Conservation (phyloP, 2,113 vertebrate genomes). For the Urocolius indicus region DNA sequence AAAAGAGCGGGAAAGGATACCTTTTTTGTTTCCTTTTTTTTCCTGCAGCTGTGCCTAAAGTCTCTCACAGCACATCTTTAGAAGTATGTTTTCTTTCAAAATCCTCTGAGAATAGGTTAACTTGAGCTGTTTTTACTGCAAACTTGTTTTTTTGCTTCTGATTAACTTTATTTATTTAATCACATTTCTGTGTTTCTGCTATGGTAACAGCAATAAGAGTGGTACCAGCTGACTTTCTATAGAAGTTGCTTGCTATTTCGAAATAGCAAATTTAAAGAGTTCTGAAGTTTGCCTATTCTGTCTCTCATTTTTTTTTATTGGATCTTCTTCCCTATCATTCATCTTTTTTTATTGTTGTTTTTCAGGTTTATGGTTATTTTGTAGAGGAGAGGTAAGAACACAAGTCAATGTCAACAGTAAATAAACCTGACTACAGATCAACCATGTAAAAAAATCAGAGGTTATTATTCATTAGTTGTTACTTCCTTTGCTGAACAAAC, state of each 20-base stretch:
- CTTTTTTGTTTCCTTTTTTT: background rate
- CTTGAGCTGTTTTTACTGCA: constrained; percentile 27
- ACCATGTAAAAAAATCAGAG: background rate
- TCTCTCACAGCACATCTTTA: constrained; percentile 38
- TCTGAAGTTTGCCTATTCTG: background rate
- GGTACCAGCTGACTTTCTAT: background rate
- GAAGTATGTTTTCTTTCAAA: constrained; percentile 55
- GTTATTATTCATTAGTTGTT: background rate
- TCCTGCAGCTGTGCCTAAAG: constrained; percentile 40
- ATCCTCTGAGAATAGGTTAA: constrained; percentile 27
- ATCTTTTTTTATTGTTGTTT: background rate
- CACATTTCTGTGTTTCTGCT: constrained; percentile 54
- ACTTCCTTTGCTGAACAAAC: background rate
- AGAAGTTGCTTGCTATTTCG: background rate
- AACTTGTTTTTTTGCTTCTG: constrained; percentile 9
- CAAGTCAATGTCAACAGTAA: background rate
- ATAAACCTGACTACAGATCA: background rate
- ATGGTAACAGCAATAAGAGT: constrained; percentile 39
- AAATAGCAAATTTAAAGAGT: background rate
- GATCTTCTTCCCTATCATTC: background rate
- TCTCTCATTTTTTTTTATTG: background rate
- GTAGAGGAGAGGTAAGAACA: background rate
- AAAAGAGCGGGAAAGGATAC: constrained; percentile 18
- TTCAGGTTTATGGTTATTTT: background rate
- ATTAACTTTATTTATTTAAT: constrained; percentile 66